A percentile compares a stretch with the other conserved stretches of the same genome.
Evolutionary conservation across 2,113 vertebrate genomes (phyloP).

Genomic region (Heterotis niloticus): DNA sequence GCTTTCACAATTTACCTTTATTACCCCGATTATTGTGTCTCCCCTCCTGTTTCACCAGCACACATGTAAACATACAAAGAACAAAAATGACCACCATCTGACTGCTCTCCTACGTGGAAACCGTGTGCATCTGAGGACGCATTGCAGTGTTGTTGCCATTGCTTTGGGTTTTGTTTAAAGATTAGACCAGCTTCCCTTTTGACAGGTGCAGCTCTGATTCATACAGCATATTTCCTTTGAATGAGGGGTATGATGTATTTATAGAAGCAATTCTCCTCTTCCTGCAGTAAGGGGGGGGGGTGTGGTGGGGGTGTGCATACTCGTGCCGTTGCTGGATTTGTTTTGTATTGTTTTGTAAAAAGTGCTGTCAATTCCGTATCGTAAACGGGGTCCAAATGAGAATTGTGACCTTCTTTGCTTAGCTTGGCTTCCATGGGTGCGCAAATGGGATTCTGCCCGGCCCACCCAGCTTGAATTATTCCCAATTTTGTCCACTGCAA

Average conservation of each 20-base stretch:
- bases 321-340: slow-evolving; percentile 31
- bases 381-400: slow-evolving; percentile 24
- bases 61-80: not conserved
- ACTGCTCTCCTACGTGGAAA: not conserved
- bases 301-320: slow-evolving; percentile 28
- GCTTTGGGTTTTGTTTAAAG: slow-evolving; percentile 29
- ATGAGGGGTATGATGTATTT: slow-evolving; percentile 46
- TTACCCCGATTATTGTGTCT: not conserved
- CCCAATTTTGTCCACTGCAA: not conserved
- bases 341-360: slow-evolving; percentile 41
- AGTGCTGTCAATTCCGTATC: slow-evolving; percentile 28
- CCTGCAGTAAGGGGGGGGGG: slow-evolving; percentile 18
- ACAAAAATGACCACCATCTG: not conserved
- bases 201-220: slow-evolving; percentile 46
- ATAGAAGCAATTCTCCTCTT: slow-evolving; percentile 38
- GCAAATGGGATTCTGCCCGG: slow-evolving; percentile 3
- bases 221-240: slow-evolving; percentile 39
- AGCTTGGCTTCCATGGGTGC: not conserved
- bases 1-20: not conserved
- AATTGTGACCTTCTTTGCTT: not conserved
- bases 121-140: not conserved
- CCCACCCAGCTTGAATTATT: slow-evolving; percentile 4
- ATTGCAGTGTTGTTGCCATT: not conserved
- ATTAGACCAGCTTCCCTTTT: slow-evolving; percentile 43
- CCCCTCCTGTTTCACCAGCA: not conserved